These are phyloP conservation scores for Antennarius striatus DNA, from an alignment of 2,113 vertebrate species.

Conservation along the genomic window DNA sequence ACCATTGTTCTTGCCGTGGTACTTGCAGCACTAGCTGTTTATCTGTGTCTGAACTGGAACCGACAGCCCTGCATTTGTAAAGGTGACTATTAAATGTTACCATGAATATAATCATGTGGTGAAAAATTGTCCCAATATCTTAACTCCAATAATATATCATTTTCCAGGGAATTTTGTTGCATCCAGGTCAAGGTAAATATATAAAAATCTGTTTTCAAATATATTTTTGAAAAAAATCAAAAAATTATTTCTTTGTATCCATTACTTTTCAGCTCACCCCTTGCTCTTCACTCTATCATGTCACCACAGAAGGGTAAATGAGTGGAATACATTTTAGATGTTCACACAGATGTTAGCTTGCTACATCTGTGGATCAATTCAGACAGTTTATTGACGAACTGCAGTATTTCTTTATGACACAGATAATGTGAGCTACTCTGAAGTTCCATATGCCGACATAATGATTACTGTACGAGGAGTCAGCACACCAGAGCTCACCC, in stretches of 20 bases:
- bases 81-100: slow-evolving; percentile 48
- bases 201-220: background rate
- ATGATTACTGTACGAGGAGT: slow-evolving; percentile 78
- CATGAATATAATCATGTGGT: background rate
- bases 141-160: background rate
- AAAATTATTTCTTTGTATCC: background rate
- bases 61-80: slow-evolving; percentile 59
- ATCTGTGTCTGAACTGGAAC: slow-evolving; percentile 60
- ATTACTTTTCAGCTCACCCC: slow-evolving; percentile 43
- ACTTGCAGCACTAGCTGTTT: slow-evolving; percentile 58
- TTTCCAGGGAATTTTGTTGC: slow-evolving; percentile 37
- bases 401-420: slow-evolving; percentile 1
- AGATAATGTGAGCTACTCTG: slow-evolving; percentile 77
- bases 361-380: background rate
- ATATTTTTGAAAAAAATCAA: background rate
- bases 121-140: background rate
- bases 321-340: background rate
- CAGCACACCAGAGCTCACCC: slow-evolving; percentile 78
- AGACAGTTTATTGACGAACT: background rate
- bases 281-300: background rate
- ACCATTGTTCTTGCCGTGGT: slow-evolving; percentile 62
- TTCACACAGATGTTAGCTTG: no score
- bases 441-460: slow-evolving; percentile 83
- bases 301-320: slow-evolving; percentile 52
- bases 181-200: slow-evolving; percentile 52